Percentiles rank a stretch among this genome's conserved stretches.
Conservation (phyloP, 1,140 invertebrate genomes). For the Neotoxoptera formosana region DNA sequence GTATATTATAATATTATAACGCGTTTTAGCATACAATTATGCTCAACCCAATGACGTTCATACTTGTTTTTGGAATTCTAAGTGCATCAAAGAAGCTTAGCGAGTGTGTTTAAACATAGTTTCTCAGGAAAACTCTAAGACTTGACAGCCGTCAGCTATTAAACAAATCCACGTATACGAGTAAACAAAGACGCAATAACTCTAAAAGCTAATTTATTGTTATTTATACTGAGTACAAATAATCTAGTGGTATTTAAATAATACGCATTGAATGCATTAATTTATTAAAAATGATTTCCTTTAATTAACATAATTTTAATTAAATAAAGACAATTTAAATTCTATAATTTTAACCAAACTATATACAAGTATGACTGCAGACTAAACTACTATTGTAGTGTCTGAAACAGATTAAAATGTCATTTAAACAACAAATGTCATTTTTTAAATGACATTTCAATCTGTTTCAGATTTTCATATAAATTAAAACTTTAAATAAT, state of each 20-base stretch:
- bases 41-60: too few relatives aligned
- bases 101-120: conserved; percentile 23
- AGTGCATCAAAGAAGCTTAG: conserved; percentile 44
- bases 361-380: background rate
- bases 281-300: conserved; percentile 7
- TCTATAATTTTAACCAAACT: background rate
- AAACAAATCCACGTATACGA: background rate
- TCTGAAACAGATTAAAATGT: too few relatives aligned
- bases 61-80: conserved; percentile 18
- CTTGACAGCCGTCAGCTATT: conserved; percentile 35
- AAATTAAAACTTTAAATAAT: background rate
- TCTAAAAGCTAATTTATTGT: conserved; percentile 1
- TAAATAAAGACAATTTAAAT: background rate
- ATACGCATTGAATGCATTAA: background rate
- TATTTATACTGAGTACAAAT: background rate
- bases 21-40: background rate
- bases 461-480: background rate
- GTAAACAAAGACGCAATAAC: background rate
- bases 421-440: too few relatives aligned
- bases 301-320: conserved; percentile 19
- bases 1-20: background rate
- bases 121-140: background rate
- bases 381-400: background rate
- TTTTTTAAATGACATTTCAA: background rate
- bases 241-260: background rate